Evolutionary conservation across 2,797 vertebrate species (phyloP), one percentile per base, ranked within the genome.

Genomic region (Gymnopithys bicolor): DNA sequence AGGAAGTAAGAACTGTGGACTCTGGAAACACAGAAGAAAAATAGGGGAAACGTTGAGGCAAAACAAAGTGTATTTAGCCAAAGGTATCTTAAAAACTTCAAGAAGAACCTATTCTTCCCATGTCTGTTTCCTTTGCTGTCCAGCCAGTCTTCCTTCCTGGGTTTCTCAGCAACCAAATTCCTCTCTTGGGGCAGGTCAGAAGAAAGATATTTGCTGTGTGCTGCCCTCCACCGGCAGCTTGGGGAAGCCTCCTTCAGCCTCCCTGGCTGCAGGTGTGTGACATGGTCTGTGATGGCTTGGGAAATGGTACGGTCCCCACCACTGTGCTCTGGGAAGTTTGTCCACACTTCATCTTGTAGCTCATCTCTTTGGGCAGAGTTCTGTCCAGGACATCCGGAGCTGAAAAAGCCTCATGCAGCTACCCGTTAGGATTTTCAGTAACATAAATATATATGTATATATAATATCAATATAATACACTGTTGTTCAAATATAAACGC

Each of bases 251-350:
- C 11, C 1, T 21, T 73, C 53, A n/a, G 19, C 21, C 3, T 59
- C 3, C 14, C 6, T 16, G 46, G 11, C 46, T 43, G 35, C 46
- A 43, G 37, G 7, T 14, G 7, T 21, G 64, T 46, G 59, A 14
- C 6, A 3, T 4, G 39, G 11, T 22, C 8, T 55, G 11, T 16
- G 39, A 27, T 25, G 56, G 48, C 5, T 49, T 39, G 16, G 22
- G 17, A 27, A 23, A 69, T 5, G 8, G 3, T 8, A 14, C 0
- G 3, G 5, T 48, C 4, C 5, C 18, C 53, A 46, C n/a, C 8
- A 4, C 25, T 1, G 1, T n/a, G 28, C 23, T 53, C 27, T 0
- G 3, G 18, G 43, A 28, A 19, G 10, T 45, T 67, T 30, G 58
- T 41, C 58, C 48, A 25, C 19, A 27, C 10, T 46, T 63, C 37